phyloP scores from a whole-genome alignment of 1,140 invertebrate genomes.

The Cydia strobilella region DNA sequence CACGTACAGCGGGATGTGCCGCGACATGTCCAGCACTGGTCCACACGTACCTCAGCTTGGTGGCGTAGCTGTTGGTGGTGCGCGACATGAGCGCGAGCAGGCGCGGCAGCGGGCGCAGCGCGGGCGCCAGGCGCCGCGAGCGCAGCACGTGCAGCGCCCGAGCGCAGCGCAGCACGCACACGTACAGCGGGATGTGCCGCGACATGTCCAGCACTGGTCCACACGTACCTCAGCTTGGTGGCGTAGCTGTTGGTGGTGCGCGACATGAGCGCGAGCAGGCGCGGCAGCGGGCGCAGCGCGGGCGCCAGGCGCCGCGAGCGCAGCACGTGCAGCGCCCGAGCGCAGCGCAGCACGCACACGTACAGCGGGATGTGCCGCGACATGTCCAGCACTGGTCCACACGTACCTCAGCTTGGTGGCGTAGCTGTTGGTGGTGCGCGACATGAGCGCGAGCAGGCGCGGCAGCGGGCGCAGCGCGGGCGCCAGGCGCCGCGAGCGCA shows the following conservation, averaged over 20 bases:
- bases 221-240: slow-evolving; percentile 87
- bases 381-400: slow-evolving; percentile 91
- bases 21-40: slow-evolving; percentile 90
- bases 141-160: slow-evolving; percentile 83
- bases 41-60: slow-evolving; percentile 86
- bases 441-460: slow-evolving; percentile 91
- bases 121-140: slow-evolving; percentile 60
- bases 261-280: slow-evolving; percentile 92
- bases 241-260: slow-evolving; percentile 95
- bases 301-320: slow-evolving; percentile 61
- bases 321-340: slow-evolving; percentile 85
- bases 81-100: slow-evolving; percentile 92
- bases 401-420: slow-evolving; percentile 89
- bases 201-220: slow-evolving; percentile 93
- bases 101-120: slow-evolving; percentile 77
- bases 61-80: slow-evolving; percentile 95
- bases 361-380: slow-evolving; percentile 96
- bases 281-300: slow-evolving; percentile 75
- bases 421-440: slow-evolving; percentile 94
- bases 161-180: slow-evolving; percentile 89
- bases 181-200: slow-evolving; percentile 94
- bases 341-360: slow-evolving; percentile 89
- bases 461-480: slow-evolving; percentile 74
- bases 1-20: slow-evolving; percentile 95
- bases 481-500: slow-evolving; percentile 60